phyloP scores from a whole-genome alignment of 2,888 invertebrate genomes.

The Serripes groenlandicus region DNA sequence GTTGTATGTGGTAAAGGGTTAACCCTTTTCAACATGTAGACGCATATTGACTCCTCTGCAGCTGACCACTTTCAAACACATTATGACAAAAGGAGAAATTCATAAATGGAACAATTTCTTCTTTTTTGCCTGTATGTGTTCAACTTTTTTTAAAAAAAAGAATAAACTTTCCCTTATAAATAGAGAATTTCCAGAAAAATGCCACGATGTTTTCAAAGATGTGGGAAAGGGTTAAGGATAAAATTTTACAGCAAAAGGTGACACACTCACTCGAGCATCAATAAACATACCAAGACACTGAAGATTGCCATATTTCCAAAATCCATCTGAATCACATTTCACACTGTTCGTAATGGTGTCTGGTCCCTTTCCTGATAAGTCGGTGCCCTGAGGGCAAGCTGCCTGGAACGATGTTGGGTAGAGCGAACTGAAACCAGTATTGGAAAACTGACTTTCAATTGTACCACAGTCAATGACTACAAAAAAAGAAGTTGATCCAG shows the following conservation, averaged over 20 bases:
- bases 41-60: too few relatives aligned
- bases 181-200: too few relatives aligned
- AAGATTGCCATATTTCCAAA: slow-evolving; percentile 99
- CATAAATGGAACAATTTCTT: too few relatives aligned
- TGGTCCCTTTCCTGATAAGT: slow-evolving; percentile 91
- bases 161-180: too few relatives aligned
- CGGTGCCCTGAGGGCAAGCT: not conserved
- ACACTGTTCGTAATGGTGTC: slow-evolving; percentile 92
- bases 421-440: not conserved
- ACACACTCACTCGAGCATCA: not conserved
- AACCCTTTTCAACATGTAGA: too few relatives aligned
- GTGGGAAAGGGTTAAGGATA: too few relatives aligned
- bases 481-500: slow-evolving; percentile 1
- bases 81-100: too few relatives aligned
- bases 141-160: too few relatives aligned
- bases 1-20: too few relatives aligned
- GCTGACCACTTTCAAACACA: too few relatives aligned
- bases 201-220: too few relatives aligned
- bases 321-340: slow-evolving; percentile 95
- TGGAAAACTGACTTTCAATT: slow-evolving; percentile 54
- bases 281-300: not conserved
- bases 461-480: slow-evolving; percentile 78
- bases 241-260: not conserved
- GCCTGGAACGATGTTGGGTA: not conserved
- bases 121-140: too few relatives aligned